A percentile compares a stretch with the other conserved stretches of the same genome.
phyloP scores from a whole-genome alignment of 37 sponge, comb jelly and placozoan genomes.

The Spongilla lacustris region DNA sequence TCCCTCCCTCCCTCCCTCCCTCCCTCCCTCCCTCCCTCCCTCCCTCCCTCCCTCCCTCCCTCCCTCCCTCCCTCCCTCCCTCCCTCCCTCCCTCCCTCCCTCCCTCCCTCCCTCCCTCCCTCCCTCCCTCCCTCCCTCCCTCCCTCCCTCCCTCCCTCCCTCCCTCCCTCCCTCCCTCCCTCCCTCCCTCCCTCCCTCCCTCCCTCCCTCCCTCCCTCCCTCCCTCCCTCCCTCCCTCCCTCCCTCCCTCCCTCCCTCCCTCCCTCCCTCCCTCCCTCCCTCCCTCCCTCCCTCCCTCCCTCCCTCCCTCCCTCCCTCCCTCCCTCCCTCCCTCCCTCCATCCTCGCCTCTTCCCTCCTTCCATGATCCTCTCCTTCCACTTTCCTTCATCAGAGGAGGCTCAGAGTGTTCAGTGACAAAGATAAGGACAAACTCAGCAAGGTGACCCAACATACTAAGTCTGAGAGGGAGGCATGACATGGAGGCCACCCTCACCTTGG shows the following conservation, averaged over 20 bases:
- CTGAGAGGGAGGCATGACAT: too few species aligned
- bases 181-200: background rate
- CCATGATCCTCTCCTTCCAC: too few species aligned
- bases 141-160: background rate
- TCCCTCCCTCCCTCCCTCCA: constrained; percentile 8
- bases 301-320: background rate
- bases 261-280: background rate
- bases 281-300: background rate
- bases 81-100: background rate
- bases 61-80: background rate
- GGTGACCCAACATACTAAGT: too few species aligned
- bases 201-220: background rate
- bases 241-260: background rate
- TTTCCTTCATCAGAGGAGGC: too few species aligned
- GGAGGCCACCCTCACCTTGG: too few species aligned
- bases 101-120: background rate
- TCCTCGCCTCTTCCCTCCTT: background rate
- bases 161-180: background rate
- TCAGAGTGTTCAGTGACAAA: too few species aligned
- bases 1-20: background rate
- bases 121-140: background rate
- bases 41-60: background rate
- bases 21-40: background rate
- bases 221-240: background rate
- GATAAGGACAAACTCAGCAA: too few species aligned